Conservation (phyloP, 2,113 vertebrate genomes). For the Anoplopoma fimbria region DNA sequence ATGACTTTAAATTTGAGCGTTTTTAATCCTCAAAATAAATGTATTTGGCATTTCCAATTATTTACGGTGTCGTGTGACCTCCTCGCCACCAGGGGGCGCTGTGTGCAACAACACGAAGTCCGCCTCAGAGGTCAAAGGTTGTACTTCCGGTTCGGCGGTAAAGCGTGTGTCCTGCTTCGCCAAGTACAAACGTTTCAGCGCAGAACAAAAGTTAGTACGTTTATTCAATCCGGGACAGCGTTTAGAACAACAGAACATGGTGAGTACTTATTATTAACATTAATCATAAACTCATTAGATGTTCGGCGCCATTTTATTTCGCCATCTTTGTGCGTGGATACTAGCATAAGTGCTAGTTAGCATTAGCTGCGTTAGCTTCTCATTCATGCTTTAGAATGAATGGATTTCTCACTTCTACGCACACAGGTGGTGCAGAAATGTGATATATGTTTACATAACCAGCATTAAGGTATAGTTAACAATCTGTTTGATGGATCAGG, state of each 20-base stretch:
- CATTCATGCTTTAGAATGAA: constrained; percentile 41
- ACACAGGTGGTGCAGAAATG: accelerated
- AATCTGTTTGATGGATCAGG: accelerated
- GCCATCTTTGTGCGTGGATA: neutral
- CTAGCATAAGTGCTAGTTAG: constrained; percentile 29
- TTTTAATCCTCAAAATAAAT: neutral
- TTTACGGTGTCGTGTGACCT: neutral
- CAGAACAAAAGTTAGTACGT: constrained; percentile 23
- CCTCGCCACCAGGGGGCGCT: constrained; percentile 35
- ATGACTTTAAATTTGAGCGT: neutral
- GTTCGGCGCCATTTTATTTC: accelerated
- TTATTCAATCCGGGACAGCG: accelerated
- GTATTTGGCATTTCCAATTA: neutral
- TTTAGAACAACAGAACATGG: constrained; percentile 61
- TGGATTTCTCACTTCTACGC: neutral
- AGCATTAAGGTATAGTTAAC: accelerated
- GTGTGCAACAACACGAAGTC: neutral
- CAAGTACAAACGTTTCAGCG: constrained; percentile 59
- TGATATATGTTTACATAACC: accelerated
- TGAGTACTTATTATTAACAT: constrained; percentile 32
- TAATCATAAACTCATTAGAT: accelerated
- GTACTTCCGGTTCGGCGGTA: constrained; percentile 78
- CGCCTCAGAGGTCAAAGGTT: neutral
- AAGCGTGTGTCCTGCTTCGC: constrained; percentile 69
- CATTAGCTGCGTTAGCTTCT: constrained; percentile 61